Evolutionary conservation across 1,140 invertebrate genomes (phyloP).

Genomic region (Drosophila truncata): DNA sequence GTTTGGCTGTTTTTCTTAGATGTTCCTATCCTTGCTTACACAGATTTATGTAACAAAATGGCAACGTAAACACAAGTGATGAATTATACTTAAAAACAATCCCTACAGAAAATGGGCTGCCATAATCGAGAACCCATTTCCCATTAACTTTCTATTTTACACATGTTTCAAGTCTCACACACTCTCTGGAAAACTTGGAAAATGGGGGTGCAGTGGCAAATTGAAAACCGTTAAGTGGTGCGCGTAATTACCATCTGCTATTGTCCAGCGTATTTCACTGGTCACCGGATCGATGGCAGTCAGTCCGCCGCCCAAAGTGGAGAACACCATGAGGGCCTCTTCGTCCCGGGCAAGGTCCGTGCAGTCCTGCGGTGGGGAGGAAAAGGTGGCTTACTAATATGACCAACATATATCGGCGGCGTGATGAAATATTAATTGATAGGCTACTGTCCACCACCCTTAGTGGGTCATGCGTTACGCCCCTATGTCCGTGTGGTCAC

Average conservation of each 20-base stretch:
- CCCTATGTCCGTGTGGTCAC: not conserved
- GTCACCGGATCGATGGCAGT: constrained; percentile 93
- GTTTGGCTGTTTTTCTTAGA: not conserved
- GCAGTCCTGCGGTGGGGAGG: constrained; percentile 85
- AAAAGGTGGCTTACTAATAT: constrained; percentile 36
- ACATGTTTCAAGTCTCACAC: constrained; percentile 29
- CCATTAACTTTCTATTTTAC: not conserved
- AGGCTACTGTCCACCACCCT: constrained; percentile 9
- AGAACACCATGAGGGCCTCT: constrained; percentile 92
- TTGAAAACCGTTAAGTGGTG: constrained; percentile 12
- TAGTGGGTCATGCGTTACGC: constrained; percentile 31
- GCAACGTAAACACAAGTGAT: not conserved
- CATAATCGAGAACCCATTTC: not conserved
- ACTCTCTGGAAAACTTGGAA: not conserved
- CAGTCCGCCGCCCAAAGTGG: constrained; percentile 96
- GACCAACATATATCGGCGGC: constrained; percentile 31
- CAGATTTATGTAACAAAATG: not conserved
- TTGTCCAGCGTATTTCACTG: constrained; percentile 94
- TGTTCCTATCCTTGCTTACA: not conserved
- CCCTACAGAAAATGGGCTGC: not conserved
- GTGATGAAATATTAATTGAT: constrained; percentile 48
- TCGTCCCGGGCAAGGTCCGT: constrained; percentile 90
- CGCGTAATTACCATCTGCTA: constrained; percentile 92
- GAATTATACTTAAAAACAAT: not conserved
- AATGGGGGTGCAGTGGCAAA: constrained; percentile 24